Conservation (phyloP, 1,140 invertebrate species). For the Leguminivora glycinivorella region DNA sequence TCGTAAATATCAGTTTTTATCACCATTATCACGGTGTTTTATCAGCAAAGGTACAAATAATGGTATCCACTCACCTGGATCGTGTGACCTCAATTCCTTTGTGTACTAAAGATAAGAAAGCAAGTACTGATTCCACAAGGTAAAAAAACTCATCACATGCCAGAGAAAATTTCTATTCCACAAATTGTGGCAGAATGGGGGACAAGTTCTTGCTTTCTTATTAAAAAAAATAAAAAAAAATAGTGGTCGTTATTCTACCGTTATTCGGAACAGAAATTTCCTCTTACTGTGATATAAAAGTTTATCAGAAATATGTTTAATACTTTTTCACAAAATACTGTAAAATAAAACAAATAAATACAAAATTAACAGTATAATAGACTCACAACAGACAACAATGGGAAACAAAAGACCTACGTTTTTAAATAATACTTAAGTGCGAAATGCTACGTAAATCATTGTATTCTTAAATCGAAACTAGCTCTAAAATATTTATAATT, state of each 20-base stretch:
- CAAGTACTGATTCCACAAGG: slow-evolving; percentile 65
- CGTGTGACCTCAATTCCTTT: slow-evolving; percentile 56
- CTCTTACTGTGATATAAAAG: slow-evolving; percentile 61
- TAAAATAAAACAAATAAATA: slow-evolving; percentile 45
- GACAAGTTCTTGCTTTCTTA: slow-evolving; percentile 74
- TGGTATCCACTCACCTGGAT: slow-evolving; percentile 60
- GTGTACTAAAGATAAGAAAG: slow-evolving; percentile 74
- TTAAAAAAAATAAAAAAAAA: slow-evolving; percentile 41
- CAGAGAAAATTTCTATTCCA: slow-evolving; percentile 80
- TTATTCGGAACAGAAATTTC: slow-evolving; percentile 75
- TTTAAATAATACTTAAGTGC: slow-evolving; percentile 12
- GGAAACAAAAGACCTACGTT: slow-evolving; percentile 35
- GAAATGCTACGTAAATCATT: slow-evolving; percentile 16
- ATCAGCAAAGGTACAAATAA: slow-evolving; percentile 38
- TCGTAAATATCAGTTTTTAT: slow-evolving; percentile 22
- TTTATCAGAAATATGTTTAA: slow-evolving; percentile 45
- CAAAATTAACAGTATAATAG: slow-evolving; percentile 27
- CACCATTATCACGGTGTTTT: slow-evolving; percentile 19
- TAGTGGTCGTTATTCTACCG: slow-evolving; percentile 62
- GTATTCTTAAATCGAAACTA: slow-evolving; percentile 2
- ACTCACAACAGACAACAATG: slow-evolving; percentile 49
- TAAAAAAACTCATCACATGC: slow-evolving; percentile 65
- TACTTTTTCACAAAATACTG: slow-evolving; percentile 33
- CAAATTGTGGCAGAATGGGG: slow-evolving; percentile 41
- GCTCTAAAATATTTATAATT: slow-evolving; percentile 29